These are phyloP conservation scores for Actinia tenebrosa DNA, from an alignment of 64 coral and sea anemone species.

Conservation along the genomic window DNA sequence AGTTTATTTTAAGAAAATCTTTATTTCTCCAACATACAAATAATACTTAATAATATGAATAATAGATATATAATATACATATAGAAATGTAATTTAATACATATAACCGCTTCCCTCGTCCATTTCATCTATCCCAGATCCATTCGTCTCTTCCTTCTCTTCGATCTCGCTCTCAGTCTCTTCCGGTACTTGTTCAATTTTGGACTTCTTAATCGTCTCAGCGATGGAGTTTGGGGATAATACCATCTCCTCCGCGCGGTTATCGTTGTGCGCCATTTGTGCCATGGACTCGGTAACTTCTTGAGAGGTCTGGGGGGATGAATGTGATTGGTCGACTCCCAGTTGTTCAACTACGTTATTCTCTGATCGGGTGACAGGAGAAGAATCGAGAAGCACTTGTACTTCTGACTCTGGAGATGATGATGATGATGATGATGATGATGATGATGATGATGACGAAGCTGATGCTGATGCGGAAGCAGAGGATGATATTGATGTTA, in stretches of 20 bases:
- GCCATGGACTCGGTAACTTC: conserved; percentile 5
- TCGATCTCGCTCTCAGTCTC: background rate
- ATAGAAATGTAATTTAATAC: background rate
- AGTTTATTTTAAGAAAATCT: no score
- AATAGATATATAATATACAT: no score
- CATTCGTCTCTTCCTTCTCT: conserved; percentile 3
- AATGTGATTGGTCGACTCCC: background rate
- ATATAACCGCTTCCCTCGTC: background rate
- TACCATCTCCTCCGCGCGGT: background rate
- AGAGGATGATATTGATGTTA: background rate
- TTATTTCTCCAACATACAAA: no score
- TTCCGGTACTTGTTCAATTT: conserved; percentile 22
- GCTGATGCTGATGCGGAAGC: conserved; percentile 7
- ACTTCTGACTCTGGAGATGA: conserved; percentile 13
- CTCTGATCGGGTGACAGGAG: background rate
- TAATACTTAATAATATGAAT: no score
- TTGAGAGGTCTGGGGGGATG: background rate
- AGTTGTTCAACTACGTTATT: background rate
- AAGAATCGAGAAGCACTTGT: background rate
- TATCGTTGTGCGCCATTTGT: background rate
- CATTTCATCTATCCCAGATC: conserved; percentile 10
- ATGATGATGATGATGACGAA: background rate
- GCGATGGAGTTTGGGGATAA: conserved; percentile 5
- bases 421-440: background rate
- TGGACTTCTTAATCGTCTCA: conserved; percentile 45